Percentiles rank a stretch among this genome's conserved stretches.
Evolutionary conservation across 2,888 invertebrate species (phyloP).

Genomic region (Timandra comae): DNA sequence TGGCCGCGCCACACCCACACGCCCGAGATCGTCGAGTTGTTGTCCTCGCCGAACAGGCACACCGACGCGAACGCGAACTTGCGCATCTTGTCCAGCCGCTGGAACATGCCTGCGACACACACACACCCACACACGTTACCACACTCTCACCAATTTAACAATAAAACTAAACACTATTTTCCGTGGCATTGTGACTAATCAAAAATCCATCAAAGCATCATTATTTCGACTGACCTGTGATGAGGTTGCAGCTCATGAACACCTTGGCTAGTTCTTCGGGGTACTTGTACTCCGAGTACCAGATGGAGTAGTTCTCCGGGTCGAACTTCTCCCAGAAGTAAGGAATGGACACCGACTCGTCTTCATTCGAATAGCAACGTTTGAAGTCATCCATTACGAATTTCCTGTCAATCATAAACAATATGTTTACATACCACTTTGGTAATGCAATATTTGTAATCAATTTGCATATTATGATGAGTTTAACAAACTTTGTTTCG

Average conservation of each 20-base stretch:
- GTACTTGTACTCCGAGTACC: conserved; percentile 98
- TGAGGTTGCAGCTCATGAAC: conserved; percentile 99
- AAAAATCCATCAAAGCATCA: not conserved
- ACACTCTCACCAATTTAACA: not conserved
- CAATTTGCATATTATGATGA: no score
- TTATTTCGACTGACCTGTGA: conserved; percentile 80
- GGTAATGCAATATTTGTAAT: no score
- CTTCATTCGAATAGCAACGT: conserved; percentile 97
- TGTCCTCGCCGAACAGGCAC: conserved; percentile 94
- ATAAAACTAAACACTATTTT: not conserved
- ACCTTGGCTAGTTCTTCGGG: conserved; percentile 92
- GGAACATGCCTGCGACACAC: conserved; percentile 89
- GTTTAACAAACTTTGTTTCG: no score
- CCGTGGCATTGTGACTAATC: no score
- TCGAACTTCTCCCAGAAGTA: conserved; percentile 99
- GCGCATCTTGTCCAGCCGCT: conserved; percentile 98
- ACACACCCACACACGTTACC: conserved; percentile 3
- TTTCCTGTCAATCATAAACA: conserved; percentile 78
- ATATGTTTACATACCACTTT: no score
- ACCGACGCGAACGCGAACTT: conserved; percentile 97
- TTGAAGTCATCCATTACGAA: conserved; percentile 99
- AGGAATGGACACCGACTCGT: conserved; percentile 93
- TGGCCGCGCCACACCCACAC: conserved; percentile 99
- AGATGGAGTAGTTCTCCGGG: conserved; percentile 95
- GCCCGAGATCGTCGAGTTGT: conserved; percentile 95